Conservation (phyloP, 1,140 invertebrate genomes). For the Caerostris extrusa region DNA sequence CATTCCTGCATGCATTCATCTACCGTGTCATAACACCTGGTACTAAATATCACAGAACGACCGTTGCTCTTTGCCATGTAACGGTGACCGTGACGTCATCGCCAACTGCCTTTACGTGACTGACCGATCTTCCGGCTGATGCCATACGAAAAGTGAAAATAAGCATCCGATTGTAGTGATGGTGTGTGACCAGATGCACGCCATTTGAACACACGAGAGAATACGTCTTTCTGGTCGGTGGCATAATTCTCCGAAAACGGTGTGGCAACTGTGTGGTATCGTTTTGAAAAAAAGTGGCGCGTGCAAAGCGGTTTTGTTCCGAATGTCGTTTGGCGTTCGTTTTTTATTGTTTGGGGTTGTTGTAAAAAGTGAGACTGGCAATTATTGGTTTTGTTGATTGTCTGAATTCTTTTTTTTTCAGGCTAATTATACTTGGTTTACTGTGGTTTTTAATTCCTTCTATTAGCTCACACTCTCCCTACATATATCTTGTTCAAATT, state of each 20-base stretch:
- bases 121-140: slow-evolving; percentile 6
- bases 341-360: background rate
- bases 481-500: too few relatives aligned
- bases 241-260: slow-evolving; percentile 3
- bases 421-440: too few relatives aligned
- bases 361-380: background rate
- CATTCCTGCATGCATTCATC: background rate
- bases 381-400: background rate
- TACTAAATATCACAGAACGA: background rate
- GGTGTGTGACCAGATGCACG: slow-evolving; percentile 2
- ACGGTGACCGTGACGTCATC: slow-evolving; percentile 37
- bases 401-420: too few relatives aligned
- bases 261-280: background rate
- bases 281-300: background rate
- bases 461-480: too few relatives aligned
- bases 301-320: background rate
- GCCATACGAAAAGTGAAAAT: slow-evolving; percentile 14
- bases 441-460: too few relatives aligned
- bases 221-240: background rate
- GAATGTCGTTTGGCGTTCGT: background rate
- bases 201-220: slow-evolving; percentile 7
- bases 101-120: slow-evolving; percentile 1
- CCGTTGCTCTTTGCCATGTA: slow-evolving; percentile 25
- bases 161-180: slow-evolving; percentile 5
- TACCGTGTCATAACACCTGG: slow-evolving; percentile 23